Conservation (phyloP, 1,140 invertebrate genomes). For the Yoshiicerus persimilis region DNA sequence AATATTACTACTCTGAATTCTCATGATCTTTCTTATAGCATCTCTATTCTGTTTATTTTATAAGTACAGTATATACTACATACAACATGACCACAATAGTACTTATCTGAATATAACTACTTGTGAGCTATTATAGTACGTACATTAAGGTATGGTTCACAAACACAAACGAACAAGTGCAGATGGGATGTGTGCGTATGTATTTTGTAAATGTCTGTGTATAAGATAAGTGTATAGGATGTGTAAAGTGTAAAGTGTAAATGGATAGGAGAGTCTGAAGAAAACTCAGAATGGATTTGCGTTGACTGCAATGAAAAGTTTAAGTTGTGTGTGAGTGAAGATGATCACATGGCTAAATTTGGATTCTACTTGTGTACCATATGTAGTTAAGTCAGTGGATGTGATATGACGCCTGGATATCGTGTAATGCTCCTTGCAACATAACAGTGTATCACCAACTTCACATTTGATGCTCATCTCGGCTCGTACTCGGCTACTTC, state of each 20-base stretch:
- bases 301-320: neutral
- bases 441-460: neutral
- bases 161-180: neutral
- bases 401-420: neutral
- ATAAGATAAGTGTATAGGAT: neutral
- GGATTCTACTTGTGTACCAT: slow-evolving; percentile 14
- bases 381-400: neutral
- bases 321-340: slow-evolving; percentile 2
- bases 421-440: neutral
- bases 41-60: neutral
- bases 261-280: neutral
- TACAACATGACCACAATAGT: neutral
- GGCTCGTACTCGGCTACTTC: too few species aligned
- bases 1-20: too few species aligned
- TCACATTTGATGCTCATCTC: neutral
- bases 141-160: too few species aligned
- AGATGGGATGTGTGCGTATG: neutral
- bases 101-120: too few species aligned
- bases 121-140: too few species aligned
- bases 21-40: too few species aligned
- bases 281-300: slow-evolving; percentile 3
- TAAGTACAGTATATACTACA: too few species aligned
- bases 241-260: too few species aligned
- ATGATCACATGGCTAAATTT: slow-evolving; percentile 46
- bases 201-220: neutral